Conservation (phyloP, 2,113 vertebrate genomes). For the Gobiocypris rarus region DNA sequence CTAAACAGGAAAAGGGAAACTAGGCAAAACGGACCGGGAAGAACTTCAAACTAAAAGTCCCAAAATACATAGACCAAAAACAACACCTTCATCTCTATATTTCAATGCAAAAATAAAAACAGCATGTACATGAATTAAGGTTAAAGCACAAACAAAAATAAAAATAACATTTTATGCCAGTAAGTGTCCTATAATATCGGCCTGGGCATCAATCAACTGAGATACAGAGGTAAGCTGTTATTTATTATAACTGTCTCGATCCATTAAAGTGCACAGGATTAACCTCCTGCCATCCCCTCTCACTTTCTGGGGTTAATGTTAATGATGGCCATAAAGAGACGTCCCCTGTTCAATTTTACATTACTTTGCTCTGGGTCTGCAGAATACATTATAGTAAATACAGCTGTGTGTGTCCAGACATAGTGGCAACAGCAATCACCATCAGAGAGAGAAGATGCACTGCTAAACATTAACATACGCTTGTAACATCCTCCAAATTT, state of each 20-base stretch:
- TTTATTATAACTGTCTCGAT: conserved; percentile 52
- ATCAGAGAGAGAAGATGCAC: conserved; percentile 36
- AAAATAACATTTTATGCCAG: conserved; percentile 6
- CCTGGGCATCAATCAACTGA: conserved; percentile 18
- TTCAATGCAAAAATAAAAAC: background rate
- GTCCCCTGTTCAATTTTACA: conserved; percentile 55
- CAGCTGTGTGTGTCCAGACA: conserved; percentile 32
- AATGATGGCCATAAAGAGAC: conserved; percentile 65
- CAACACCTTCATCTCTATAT: background rate
- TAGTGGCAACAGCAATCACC: conserved; percentile 36
- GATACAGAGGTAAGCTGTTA: conserved; percentile 39
- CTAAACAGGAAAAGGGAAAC: too few relatives aligned
- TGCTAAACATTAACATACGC: conserved; percentile 53
- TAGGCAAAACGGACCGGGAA: too few relatives aligned
- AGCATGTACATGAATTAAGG: background rate
- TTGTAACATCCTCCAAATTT: conserved; percentile 54
- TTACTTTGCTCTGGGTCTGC: conserved; percentile 56
- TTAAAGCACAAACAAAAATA: background rate
- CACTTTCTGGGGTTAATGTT: conserved; percentile 56
- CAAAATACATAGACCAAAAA: too few relatives aligned
- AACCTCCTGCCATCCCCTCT: conserved; percentile 50
- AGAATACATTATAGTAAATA: conserved; percentile 65
- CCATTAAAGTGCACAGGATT: conserved; percentile 58
- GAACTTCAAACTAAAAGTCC: too few relatives aligned
- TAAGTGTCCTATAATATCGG: background rate